Evolutionary conservation across 2,797 vertebrate species (phyloP).

Genomic region (Acipenser ruthenus): DNA sequence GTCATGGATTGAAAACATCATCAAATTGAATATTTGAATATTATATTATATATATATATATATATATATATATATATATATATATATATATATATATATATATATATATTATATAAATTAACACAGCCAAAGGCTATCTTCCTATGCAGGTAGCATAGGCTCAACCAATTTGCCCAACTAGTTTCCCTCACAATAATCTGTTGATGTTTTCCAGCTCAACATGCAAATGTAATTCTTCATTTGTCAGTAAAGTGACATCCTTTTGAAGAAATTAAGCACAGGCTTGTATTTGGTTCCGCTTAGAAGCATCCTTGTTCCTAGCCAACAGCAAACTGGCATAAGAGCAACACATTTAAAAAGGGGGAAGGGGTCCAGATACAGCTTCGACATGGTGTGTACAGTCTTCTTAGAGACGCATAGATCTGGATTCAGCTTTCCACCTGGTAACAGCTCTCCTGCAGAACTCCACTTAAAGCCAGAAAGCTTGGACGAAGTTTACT

Average conservation of each 20-base stretch:
- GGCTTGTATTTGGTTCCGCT: conserved; percentile 34
- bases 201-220: conserved; percentile 54
- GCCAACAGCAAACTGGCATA: conserved; percentile 3
- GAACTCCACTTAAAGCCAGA: no score
- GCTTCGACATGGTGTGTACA: conserved; percentile 11
- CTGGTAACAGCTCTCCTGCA: no score
- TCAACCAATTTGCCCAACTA: conserved; percentile 51
- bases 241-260: conserved; percentile 67
- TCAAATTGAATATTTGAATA: no score
- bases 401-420: no score
- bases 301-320: background rate
- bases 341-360: conserved; percentile 2
- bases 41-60: no score
- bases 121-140: background rate
- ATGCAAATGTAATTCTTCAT: conserved; percentile 42
- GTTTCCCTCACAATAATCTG: conserved; percentile 32
- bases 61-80: no score
- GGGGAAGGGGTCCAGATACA: conserved; percentile 10
- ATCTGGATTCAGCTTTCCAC: no score
- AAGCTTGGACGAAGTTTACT: no score
- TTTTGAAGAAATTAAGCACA: conserved; percentile 59
- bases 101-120: no score
- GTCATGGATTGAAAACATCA: no score
- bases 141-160: no score
- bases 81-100: no score